A percentile compares a stretch with the other conserved stretches of the same genome.
Conservation (phyloP, 1,140 invertebrate species). For the Forficula auricularia region DNA sequence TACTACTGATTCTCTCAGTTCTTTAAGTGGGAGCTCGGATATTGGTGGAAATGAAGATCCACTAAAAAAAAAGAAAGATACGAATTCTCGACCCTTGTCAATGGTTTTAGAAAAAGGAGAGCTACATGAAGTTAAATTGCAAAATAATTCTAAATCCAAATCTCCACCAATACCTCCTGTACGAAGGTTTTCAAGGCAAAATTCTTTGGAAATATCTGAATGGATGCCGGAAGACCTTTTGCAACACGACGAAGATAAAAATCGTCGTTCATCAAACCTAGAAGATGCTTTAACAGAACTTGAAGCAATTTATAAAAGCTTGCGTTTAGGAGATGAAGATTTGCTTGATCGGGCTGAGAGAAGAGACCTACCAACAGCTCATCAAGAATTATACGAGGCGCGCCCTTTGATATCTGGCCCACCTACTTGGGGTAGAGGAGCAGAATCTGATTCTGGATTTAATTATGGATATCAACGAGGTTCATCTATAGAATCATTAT, state of each 20-base stretch:
- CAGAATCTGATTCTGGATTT: constrained; percentile 12
- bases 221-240: neutral
- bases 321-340: constrained; percentile 64
- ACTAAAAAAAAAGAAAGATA: constrained; percentile 19
- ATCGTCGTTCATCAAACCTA: constrained; percentile 50
- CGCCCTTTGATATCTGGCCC: too few relatives aligned
- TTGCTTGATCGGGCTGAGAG: constrained; percentile 57
- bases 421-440: constrained; percentile 10
- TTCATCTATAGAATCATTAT: constrained; percentile 14
- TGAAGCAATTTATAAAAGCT: constrained; percentile 73
- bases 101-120: constrained; percentile 21
- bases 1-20: constrained; percentile 19
- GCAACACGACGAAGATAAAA: constrained; percentile 27
- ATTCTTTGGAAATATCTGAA: constrained; percentile 9
- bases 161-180: constrained; percentile 10
- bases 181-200: constrained; percentile 6
- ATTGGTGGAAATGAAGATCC: constrained; percentile 20
- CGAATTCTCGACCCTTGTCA: constrained; percentile 16
- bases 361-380: constrained; percentile 41
- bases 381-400: constrained; percentile 18
- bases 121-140: constrained; percentile 12
- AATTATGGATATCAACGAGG: constrained; percentile 10
- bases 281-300: constrained; percentile 74
- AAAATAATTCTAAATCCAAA: constrained; percentile 1
- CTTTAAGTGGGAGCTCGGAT: constrained; percentile 19